Percentiles rank a stretch among this genome's conserved stretches.
Evolutionary conservation across 2,888 invertebrate species (phyloP).

Genomic region (Proisotoma minuta): DNA sequence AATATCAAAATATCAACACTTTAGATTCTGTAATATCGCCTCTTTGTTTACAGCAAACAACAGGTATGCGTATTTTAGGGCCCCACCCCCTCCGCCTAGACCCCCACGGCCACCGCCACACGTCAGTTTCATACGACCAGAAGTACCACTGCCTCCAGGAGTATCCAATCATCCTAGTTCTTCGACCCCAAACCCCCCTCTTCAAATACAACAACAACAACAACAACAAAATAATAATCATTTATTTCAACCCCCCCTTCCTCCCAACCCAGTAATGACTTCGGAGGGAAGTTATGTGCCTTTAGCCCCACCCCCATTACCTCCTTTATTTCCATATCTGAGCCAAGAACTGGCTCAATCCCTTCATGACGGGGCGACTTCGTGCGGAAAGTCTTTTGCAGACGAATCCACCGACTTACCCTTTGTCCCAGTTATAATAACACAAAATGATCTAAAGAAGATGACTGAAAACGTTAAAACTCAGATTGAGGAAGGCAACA

Average conservation of each 20-base stretch:
- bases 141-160: constrained; percentile 7
- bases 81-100: neutral
- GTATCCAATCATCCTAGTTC: neutral
- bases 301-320: constrained; percentile 35
- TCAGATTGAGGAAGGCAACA: constrained; percentile 24
- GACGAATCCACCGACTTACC: constrained; percentile 26
- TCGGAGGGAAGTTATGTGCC: constrained; percentile 1
- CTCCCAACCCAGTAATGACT: neutral
- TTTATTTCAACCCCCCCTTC: too few relatives aligned
- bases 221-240: too few relatives aligned
- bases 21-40: too few relatives aligned
- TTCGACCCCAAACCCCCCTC: neutral
- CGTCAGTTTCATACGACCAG: neutral
- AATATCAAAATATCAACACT: too few relatives aligned
- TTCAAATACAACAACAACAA: neutral
- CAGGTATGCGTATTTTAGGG: too few relatives aligned
- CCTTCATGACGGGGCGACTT: constrained; percentile 2
- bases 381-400: constrained; percentile 15
- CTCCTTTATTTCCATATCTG: constrained; percentile 41
- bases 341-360: constrained; percentile 20
- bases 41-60: too few relatives aligned
- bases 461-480: constrained; percentile 31
- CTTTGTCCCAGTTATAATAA: constrained; percentile 31
- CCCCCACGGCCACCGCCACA: neutral
- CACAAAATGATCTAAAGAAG: constrained; percentile 26